phyloP scores from a whole-genome alignment of 2,797 vertebrate genomes.

The Malurus leucopterus region DNA sequence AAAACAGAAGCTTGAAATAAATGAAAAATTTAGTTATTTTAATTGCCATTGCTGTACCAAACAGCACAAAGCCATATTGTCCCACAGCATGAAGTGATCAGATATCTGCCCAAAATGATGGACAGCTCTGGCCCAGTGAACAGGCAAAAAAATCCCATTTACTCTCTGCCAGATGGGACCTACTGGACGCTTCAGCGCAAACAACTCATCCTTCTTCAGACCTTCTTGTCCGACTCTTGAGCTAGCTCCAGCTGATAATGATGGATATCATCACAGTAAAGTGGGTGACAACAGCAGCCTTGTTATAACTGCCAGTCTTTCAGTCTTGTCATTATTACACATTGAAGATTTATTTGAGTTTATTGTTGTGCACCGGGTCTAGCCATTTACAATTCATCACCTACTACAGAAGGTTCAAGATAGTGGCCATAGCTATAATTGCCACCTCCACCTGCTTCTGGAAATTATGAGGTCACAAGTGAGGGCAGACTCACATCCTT shows the following conservation, averaged over 20 bases:
- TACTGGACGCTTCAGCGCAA: conserved; percentile 84
- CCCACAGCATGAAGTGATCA: conserved; percentile 78
- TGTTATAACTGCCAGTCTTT: conserved; percentile 90
- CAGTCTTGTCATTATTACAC: conserved; percentile 88
- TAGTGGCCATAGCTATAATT: conserved; percentile 83
- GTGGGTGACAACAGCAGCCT: conserved; percentile 86
- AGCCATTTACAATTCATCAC: conserved; percentile 91
- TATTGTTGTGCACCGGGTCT: conserved; percentile 80
- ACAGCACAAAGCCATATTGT: conserved; percentile 78
- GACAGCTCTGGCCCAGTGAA: conserved; percentile 79
- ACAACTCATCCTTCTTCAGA: conserved; percentile 88
- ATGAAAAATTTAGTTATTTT: conserved; percentile 60
- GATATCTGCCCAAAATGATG: conserved; percentile 81
- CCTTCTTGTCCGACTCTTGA: conserved; percentile 81
- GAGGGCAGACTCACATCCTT: conserved; percentile 65
- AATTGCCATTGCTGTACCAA: conserved; percentile 62
- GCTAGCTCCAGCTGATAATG: conserved; percentile 83
- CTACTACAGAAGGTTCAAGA: conserved; percentile 77
- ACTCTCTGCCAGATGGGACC: conserved; percentile 86
- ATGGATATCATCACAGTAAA: conserved; percentile 85
- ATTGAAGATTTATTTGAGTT: conserved; percentile 90
- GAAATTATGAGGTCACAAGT: conserved; percentile 82
- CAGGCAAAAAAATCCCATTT: conserved; percentile 84
- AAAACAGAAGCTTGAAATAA: conserved; percentile 46
- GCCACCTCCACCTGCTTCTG: conserved; percentile 83